phyloP scores from a whole-genome alignment of 1,140 invertebrate genomes.

The Meloidogyne hapla region DNA sequence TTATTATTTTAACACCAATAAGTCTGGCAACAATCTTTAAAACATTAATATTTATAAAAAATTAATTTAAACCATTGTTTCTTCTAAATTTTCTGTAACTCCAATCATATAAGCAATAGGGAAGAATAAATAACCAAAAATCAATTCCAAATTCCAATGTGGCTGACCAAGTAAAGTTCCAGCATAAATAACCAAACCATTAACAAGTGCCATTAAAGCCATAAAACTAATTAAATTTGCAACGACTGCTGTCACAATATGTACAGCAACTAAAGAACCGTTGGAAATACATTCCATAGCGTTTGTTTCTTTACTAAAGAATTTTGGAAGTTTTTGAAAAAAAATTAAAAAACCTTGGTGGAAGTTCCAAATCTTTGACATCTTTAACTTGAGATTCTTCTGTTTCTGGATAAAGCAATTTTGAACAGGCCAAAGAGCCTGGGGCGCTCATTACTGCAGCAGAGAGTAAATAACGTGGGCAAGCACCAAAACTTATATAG shows the following conservation, averaged over 20 bases:
- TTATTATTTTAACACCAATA: conserved; percentile 81
- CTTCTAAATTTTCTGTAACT: conserved; percentile 67
- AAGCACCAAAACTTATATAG: conserved; percentile 72
- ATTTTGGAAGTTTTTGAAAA: neutral
- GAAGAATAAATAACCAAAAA: conserved; percentile 76
- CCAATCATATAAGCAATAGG: conserved; percentile 79
- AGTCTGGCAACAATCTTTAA: conserved; percentile 72
- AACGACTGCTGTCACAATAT: conserved; percentile 80
- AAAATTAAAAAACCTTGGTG: conserved; percentile 39
- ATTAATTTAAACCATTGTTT: conserved; percentile 18
- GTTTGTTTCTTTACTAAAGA: conserved; percentile 23
- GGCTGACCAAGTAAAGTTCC: conserved; percentile 73
- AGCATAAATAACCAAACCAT: conserved; percentile 77
- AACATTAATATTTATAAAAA: neutral
- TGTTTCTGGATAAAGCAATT: conserved; percentile 57
- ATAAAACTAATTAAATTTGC: conserved; percentile 88
- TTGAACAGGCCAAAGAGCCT: conserved; percentile 57
- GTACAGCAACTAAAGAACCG: conserved; percentile 72
- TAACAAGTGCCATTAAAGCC: conserved; percentile 78
- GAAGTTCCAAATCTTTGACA: conserved; percentile 50
- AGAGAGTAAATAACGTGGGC: conserved; percentile 69
- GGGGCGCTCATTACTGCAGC: conserved; percentile 61
- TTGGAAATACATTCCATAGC: conserved; percentile 64
- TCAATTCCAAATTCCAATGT: conserved; percentile 22
- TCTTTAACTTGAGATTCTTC: conserved; percentile 55